Evolutionary conservation across 2,888 invertebrate genomes (phyloP).

Genomic region (Eupithecia tripunctaria): DNA sequence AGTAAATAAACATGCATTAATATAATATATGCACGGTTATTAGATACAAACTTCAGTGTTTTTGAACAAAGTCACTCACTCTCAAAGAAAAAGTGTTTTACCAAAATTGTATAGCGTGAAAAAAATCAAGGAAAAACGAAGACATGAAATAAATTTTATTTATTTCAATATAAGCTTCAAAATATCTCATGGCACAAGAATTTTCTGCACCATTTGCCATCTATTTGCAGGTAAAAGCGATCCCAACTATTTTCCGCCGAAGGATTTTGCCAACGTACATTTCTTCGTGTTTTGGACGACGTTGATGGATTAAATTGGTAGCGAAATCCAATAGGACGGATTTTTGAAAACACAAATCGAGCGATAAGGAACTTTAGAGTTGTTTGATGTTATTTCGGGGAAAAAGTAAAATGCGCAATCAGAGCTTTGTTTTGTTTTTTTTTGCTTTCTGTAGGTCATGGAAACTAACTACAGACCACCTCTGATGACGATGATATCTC

Average conservation of each 20-base stretch:
- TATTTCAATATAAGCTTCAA: not conserved
- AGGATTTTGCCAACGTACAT: constrained; percentile 20
- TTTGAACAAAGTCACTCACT: too few species aligned
- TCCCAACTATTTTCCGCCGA: constrained; percentile 8
- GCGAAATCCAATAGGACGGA: constrained; percentile 17
- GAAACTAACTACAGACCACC: too few species aligned
- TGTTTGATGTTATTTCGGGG: not conserved
- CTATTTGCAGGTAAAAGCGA: constrained; percentile 8
- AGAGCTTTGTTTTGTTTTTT: not conserved
- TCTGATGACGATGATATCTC: too few species aligned
- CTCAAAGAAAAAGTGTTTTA: too few species aligned
- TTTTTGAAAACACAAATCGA: constrained; percentile 13
- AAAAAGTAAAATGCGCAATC: not conserved
- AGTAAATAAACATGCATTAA: too few species aligned
- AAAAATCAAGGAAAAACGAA: too few species aligned
- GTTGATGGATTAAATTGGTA: constrained; percentile 25
- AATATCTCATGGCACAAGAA: constrained; percentile 1
- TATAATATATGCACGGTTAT: too few species aligned
- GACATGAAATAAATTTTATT: not conserved
- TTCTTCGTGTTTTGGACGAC: constrained; percentile 20
- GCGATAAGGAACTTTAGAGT: not conserved
- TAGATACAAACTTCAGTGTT: too few species aligned
- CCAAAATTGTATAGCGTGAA: too few species aligned
- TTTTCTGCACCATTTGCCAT: constrained; percentile 6
- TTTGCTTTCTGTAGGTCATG: too few species aligned